A percentile compares a stretch with the other conserved stretches of the same genome.
These are phyloP conservation scores for Eulemur coronatus DNA, from an alignment of 2,797 vertebrate genomes.

Conservation along the genomic window DNA sequence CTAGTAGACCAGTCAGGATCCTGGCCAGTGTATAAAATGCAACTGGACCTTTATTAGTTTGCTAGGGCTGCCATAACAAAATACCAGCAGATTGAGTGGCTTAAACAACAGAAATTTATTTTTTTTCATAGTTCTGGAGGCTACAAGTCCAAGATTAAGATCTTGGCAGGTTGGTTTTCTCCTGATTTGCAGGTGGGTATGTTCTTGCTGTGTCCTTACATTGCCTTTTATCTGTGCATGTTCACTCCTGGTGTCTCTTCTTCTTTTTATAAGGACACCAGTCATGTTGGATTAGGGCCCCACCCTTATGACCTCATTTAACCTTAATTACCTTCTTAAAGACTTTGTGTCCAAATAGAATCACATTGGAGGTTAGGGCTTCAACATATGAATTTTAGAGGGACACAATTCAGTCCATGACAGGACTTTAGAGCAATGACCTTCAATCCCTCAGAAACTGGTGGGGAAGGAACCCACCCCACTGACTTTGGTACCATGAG, in stretches of 20 bases:
- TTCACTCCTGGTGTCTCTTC: background rate
- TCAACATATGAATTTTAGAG: background rate
- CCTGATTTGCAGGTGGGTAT: background rate
- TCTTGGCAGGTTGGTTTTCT: background rate
- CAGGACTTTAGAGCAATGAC: background rate
- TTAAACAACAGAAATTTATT: background rate
- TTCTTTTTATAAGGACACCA: background rate
- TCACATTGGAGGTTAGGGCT: background rate
- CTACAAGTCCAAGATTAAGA: background rate
- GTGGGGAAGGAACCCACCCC: background rate
- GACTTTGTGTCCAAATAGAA: background rate
- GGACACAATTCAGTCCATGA: background rate
- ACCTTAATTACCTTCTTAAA: background rate
- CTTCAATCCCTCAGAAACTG: background rate
- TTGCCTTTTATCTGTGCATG: background rate
- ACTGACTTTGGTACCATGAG: background rate
- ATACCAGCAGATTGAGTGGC: background rate
- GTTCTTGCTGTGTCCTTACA: background rate
- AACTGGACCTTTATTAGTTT: background rate
- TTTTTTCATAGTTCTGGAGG: background rate
- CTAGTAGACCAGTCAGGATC: background rate
- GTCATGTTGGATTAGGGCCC: background rate
- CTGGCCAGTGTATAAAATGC: background rate
- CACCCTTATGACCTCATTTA: background rate
- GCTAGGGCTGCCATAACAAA: background rate